phyloP scores from a whole-genome alignment of 2,797 vertebrate genomes.

The Ibycter americanus region DNA sequence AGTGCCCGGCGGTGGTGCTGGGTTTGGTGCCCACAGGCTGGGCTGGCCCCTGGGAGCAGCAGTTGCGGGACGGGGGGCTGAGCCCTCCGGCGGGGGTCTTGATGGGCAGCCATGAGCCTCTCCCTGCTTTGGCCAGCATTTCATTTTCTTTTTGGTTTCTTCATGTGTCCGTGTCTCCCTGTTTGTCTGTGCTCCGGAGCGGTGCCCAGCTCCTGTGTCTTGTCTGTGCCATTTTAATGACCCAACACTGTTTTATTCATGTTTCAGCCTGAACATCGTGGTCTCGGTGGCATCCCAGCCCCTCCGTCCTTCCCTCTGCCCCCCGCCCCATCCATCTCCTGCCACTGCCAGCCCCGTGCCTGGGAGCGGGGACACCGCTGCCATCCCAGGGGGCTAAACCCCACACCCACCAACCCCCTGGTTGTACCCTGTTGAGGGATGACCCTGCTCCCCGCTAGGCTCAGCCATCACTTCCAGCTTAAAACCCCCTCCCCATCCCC shows the following conservation, averaged over 20 bases:
- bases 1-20: accelerated
- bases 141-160: constrained; percentile 49
- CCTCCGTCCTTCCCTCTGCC: background rate
- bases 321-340: background rate
- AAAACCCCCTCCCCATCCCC: background rate
- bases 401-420: accelerated
- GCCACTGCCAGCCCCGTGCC: background rate
- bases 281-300: background rate
- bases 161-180: background rate
- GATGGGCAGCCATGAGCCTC: accelerated
- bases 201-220: background rate
- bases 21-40: background rate
- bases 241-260: background rate
- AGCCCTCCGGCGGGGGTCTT: background rate
- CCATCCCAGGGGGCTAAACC: background rate
- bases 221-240: background rate
- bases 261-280: background rate
- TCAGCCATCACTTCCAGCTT: background rate
- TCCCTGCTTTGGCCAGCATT: background rate
- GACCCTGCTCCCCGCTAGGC: background rate
- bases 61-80: background rate
- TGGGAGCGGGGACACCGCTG: accelerated
- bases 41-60: background rate
- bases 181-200: background rate
- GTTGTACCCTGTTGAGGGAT: background rate